Percentiles rank a stretch among this genome's conserved stretches.
These are phyloP conservation scores for Martes martes DNA, from an alignment of 2,113 vertebrate genomes.

Conservation along the genomic window DNA sequence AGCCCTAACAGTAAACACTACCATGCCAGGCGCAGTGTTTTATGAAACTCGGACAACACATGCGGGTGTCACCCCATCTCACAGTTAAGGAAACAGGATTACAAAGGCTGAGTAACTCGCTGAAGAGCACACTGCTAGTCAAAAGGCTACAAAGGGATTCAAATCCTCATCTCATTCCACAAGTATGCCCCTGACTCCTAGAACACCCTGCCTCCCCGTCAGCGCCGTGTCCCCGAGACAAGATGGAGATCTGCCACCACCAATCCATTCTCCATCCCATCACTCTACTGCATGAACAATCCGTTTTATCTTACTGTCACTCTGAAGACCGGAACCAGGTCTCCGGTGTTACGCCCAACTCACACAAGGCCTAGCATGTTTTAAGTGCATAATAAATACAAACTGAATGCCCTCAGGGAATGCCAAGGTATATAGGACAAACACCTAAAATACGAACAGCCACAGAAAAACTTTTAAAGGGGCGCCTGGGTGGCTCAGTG, in stretches of 20 bases:
- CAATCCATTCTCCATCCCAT: background rate
- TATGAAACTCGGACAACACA: background rate
- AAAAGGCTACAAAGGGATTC: slow-evolving; percentile 1
- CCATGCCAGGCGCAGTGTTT: background rate
- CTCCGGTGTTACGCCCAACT: background rate
- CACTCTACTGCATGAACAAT: background rate
- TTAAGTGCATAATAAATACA: background rate
- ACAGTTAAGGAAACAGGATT: background rate
- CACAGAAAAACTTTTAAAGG: background rate
- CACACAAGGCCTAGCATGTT: background rate
- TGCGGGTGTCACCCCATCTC: background rate
- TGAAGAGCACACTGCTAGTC: background rate
- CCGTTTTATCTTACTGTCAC: background rate
- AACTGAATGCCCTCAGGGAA: background rate
- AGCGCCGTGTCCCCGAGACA: background rate
- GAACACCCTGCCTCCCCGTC: background rate
- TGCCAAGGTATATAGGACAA: background rate
- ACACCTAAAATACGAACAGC: background rate
- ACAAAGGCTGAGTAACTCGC: background rate
- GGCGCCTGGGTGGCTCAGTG: too few relatives aligned
- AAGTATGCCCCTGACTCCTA: background rate
- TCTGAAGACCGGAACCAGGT: background rate
- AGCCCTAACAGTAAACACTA: background rate
- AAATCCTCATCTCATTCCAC: background rate
- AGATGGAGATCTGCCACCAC: background rate